Evolutionary conservation across 1,140 invertebrate species (phyloP).

Genomic region (Drosophila varians): DNA sequence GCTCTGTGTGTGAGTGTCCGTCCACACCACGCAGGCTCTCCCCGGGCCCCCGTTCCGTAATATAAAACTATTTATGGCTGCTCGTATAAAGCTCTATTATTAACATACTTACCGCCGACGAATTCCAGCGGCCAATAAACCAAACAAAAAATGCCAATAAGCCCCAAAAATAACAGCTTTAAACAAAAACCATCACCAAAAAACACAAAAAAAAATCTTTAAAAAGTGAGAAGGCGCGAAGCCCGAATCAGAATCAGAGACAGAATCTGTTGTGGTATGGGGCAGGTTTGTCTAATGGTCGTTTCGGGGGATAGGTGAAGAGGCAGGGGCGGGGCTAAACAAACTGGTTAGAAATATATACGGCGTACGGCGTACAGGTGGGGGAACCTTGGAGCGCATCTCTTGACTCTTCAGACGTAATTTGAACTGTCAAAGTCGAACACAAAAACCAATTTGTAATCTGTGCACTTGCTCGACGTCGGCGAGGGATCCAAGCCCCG

Average conservation of each 20-base stretch:
- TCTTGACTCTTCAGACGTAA: constrained; percentile 65
- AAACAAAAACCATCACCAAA: constrained; percentile 19
- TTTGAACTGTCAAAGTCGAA: constrained; percentile 42
- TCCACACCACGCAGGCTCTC: constrained; percentile 42
- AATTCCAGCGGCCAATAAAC: constrained; percentile 37
- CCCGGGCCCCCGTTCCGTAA: constrained; percentile 9
- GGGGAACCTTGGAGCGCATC: constrained; percentile 69
- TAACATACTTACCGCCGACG: constrained; percentile 38
- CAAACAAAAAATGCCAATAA: constrained; percentile 43
- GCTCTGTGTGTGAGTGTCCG: constrained; percentile 19
- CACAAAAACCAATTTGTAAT: constrained; percentile 49
- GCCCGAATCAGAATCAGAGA: constrained; percentile 54
- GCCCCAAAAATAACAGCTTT: constrained; percentile 39
- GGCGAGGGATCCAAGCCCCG: not conserved
- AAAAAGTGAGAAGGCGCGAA: constrained; percentile 59
- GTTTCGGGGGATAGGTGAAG: constrained; percentile 18
- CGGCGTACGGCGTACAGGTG: constrained; percentile 15
- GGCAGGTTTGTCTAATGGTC: constrained; percentile 70
- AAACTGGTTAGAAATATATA: constrained; percentile 69
- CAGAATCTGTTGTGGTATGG: constrained; percentile 31
- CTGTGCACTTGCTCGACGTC: constrained; percentile 38
- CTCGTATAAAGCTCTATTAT: constrained; percentile 51
- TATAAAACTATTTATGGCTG: constrained; percentile 39
- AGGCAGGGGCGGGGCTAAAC: constrained; percentile 23
- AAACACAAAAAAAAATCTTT: constrained; percentile 10